Base-by-base conservation (phyloP, 1,140 invertebrate genomes). In the Drosophila arawakana region DNA sequence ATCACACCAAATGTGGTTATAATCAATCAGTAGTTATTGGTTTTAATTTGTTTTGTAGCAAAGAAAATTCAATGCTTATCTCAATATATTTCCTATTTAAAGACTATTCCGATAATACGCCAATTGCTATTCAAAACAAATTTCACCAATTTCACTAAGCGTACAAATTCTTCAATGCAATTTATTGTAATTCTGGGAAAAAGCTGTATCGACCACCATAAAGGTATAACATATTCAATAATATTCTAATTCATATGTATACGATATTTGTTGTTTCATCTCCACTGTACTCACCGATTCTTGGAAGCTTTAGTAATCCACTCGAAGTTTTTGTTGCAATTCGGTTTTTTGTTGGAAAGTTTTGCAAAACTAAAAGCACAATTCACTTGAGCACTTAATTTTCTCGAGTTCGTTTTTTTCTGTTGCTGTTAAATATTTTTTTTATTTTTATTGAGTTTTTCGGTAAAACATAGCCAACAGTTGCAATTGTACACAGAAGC, bases 361-460 rank as follows among this genome's bases (percentile, higher is more conserved):
- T 80, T 83, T 73, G 60, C 73, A 78, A 60, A 43, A 67, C 44
- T 59, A 13, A 44, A 60, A 35, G 10, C 54, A 57, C 54, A 61
- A 46, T 35, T 35, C 80, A 82, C 76, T 80, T 68, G 67, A 77
- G 47, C 76, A 89, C 84, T 82, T 73, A 47, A 47, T 13, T 47
- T 47, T 34, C 63, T 71, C 57, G 21, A 46, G 50, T 84, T 78
- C 59, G 68, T 50, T 62, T 77, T 78, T 54, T 70, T 54, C 21
- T 73, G 25, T 30, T 30, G 25, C 6, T 30, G 25, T 30, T 30
- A 30, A 30, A 30, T 30, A 30, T 30, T 5, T 25, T 5, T 25
- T 30, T 21, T 21, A 39, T 61, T 83, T 62, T 39, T 15, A 60
- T 67, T 66, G 43, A 15, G 44, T 67, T 62, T 43, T 69, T 66